Base-by-base conservation (phyloP, 2,888 invertebrate species). In the Coenonympha glycerion region DNA sequence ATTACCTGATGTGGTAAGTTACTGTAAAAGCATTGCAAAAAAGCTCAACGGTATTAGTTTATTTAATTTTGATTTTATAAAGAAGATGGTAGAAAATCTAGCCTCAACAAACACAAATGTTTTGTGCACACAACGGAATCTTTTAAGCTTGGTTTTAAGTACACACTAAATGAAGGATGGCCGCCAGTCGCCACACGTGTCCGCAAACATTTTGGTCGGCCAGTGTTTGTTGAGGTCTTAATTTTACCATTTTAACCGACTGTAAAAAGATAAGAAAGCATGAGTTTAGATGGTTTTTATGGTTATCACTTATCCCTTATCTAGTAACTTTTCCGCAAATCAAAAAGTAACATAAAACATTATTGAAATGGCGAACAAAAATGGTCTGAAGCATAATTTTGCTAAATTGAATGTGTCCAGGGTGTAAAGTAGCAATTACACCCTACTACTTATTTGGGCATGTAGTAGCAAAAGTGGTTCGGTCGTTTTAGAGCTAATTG, bases 151-250 rank as follows among this genome's bases (percentile, higher is more conserved):
- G 71, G 49, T 61, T 71, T 71, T 70, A 65, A 73, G 69, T 62
- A 76, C 66, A 78, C 71, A 77, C 59, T 57, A 65, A 70, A 73
- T 68, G 70, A 76, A 77, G 75, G 73, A 75, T 71, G 72, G 67
- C 68, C 68, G 66, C 65, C 77, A 74, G 67, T 68, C 68, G 66
- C 65, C 77, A 74, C 79, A 79, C 73, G 75, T 78, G 80, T 75
- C 70, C 68, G 73, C 75, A 80, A 82, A 82, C 76, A 80, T 69
- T 80, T 80, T 68, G 65, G 69, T 68, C 52, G 66, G 69, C 68
- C 51, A 63, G 52, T 76, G 70, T 81, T 80, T 78, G 68, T 68
- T 71, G 65, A 71, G 66, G 65, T 67, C 69, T 72, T 70, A 71
- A 68, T 72, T 54, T 50, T 44, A 30, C 16, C 36, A 30, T 57